Percentiles rank a stretch among this genome's conserved stretches.
Evolutionary conservation across 2,888 invertebrate species (phyloP).

Genomic region (Tenodera sinensis): DNA sequence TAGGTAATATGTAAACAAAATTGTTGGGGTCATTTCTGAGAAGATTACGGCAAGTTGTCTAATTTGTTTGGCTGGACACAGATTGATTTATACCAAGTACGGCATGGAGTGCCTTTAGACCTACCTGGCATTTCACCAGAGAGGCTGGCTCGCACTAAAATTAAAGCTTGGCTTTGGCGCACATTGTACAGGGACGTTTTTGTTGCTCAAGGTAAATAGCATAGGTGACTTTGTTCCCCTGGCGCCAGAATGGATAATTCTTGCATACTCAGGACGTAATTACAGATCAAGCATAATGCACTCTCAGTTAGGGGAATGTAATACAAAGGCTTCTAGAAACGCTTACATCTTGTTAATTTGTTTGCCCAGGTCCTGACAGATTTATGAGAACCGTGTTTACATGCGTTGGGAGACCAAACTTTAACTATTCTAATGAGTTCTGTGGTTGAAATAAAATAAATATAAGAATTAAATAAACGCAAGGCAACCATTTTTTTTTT

Average conservation of each 20-base stretch:
- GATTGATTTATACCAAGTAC: not conserved
- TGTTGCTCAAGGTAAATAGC: not conserved
- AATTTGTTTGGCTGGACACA: not conserved
- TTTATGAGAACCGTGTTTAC: not conserved
- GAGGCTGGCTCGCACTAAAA: not conserved
- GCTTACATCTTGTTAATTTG: not conserved
- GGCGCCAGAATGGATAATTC: not conserved
- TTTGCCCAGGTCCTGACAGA: not conserved
- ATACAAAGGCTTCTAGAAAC: not conserved
- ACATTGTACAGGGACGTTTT: not conserved
- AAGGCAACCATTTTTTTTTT: no score
- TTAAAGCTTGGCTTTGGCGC: not conserved
- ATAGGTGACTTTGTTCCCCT: not conserved
- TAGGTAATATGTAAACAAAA: no score
- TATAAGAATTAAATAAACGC: no score
- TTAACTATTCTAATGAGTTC: no score
- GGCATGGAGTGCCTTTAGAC: not conserved
- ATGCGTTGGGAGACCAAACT: not conserved
- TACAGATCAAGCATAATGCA: not conserved
- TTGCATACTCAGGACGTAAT: not conserved
- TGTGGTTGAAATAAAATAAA: no score
- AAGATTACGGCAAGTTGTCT: no score
- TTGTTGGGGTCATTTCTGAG: no score
- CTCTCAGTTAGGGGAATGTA: not conserved
- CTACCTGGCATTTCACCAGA: not conserved